A percentile compares a stretch with the other conserved stretches of the same genome.
Conservation (phyloP, 1,140 invertebrate genomes). For the Lordiphosa stackelbergi region DNA sequence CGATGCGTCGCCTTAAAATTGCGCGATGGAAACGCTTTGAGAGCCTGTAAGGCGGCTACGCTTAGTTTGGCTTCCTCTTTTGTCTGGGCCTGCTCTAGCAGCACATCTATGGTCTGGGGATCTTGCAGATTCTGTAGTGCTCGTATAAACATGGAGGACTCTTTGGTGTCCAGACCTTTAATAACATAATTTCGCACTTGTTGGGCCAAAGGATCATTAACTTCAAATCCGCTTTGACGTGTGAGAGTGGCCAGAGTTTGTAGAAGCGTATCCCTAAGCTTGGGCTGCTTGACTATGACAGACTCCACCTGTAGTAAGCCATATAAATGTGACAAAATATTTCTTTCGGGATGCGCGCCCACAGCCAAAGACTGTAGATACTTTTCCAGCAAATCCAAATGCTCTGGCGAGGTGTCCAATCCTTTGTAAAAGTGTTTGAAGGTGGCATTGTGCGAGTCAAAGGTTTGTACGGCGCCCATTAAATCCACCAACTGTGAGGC, state of each 20-base stretch:
- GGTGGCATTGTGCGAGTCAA: conserved; percentile 82
- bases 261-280: conserved; percentile 82
- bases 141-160: conserved; percentile 80
- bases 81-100: conserved; percentile 79
- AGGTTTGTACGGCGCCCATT: conserved; percentile 83
- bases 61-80: conserved; percentile 79
- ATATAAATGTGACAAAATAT: conserved; percentile 81
- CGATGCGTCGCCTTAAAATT: conserved; percentile 73
- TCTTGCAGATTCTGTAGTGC: conserved; percentile 83
- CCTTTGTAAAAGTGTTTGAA: conserved; percentile 82
- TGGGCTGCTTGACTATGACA: conserved; percentile 77
- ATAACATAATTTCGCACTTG: conserved; percentile 42
- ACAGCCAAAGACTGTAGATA: conserved; percentile 86
- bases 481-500: conserved; percentile 83
- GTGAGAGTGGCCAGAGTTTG: conserved; percentile 83
- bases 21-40: conserved; percentile 79
- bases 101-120: conserved; percentile 79
- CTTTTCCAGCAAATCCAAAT: conserved; percentile 82
- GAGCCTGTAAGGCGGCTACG: conserved; percentile 83
- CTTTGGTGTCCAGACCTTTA: conserved; percentile 53
- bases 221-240: conserved; percentile 70
- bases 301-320: conserved; percentile 68
- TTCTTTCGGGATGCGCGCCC: conserved; percentile 80
- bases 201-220: conserved; percentile 43
- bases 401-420: conserved; percentile 78